Percentiles rank a stretch among this genome's conserved stretches.
Evolutionary conservation across 2,888 invertebrate species (phyloP).

Genomic region (Erebia ligea): DNA sequence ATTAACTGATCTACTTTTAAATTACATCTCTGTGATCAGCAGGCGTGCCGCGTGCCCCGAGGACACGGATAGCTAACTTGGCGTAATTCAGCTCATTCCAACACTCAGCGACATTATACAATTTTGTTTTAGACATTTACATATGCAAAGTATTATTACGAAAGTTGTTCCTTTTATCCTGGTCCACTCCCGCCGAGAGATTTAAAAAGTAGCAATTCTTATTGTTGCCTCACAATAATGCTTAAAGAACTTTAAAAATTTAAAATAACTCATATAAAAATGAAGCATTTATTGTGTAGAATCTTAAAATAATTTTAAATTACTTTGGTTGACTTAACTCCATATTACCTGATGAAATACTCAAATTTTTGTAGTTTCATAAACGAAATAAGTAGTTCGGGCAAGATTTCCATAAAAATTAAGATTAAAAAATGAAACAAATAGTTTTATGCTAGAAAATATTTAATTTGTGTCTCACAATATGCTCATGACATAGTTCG

Average conservation of each 20-base stretch:
- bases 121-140: constrained; percentile 33
- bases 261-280: neutral
- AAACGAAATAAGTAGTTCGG: no score
- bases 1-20: neutral
- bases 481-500: no score
- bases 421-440: no score
- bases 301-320: no score
- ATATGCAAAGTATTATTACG: constrained; percentile 18
- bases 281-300: neutral
- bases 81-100: constrained; percentile 28
- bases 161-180: constrained; percentile 8
- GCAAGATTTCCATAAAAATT: no score
- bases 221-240: neutral
- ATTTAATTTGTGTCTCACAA: no score
- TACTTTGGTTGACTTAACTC: no score
- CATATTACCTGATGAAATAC: no score
- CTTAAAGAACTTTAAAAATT: neutral
- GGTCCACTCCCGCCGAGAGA: neutral
- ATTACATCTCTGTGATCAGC: neutral
- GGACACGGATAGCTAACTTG: constrained; percentile 36
- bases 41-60: constrained; percentile 9
- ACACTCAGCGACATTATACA: constrained; percentile 19
- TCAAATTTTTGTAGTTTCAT: no score
- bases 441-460: no score
- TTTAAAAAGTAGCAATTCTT: neutral